These are phyloP conservation scores for Dysidea cf. avara DNA, from an alignment of 37 sponge, comb jelly and placozoan genomes.

Conservation along the genomic window DNA sequence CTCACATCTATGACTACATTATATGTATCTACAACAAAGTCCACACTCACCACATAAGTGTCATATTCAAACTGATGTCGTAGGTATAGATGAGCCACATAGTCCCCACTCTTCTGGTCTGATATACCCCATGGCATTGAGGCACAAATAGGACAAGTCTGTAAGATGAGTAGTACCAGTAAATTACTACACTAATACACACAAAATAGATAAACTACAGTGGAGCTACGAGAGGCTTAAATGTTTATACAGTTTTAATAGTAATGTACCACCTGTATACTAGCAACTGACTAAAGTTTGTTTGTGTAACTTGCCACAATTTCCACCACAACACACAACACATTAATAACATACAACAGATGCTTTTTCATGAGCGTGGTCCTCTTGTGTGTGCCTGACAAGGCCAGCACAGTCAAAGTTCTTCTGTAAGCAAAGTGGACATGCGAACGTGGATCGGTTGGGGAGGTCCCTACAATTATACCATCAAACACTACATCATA, in stretches of 20 bases:
- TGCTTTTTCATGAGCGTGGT: conserved; percentile 20
- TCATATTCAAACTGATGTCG: conserved; percentile 86
- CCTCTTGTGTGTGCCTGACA: conserved; percentile 33
- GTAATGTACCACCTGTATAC: not conserved
- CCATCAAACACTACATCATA: not conserved
- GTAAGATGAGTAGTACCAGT: too few relatives aligned
- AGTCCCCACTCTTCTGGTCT: conserved; percentile 56
- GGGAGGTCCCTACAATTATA: conserved; percentile 7
- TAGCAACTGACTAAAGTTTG: not conserved
- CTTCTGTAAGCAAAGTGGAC: conserved; percentile 57
- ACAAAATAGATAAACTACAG: too few relatives aligned
- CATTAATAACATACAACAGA: conserved; percentile 17
- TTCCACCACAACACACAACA: not conserved
- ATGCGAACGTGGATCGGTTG: conserved; percentile 60
- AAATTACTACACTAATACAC: too few relatives aligned
- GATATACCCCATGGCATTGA: conserved; percentile 85
- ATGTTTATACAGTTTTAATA: not conserved
- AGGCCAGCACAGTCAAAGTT: conserved; percentile 55
- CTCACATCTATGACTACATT: too few relatives aligned
- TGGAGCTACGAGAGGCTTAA: too few relatives aligned
- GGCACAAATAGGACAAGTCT: conserved; percentile 82
- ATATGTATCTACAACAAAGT: too few relatives aligned
- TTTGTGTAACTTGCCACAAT: not conserved
- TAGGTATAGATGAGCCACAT: conserved; percentile 55
- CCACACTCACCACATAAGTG: conserved; percentile 78